Evolutionary conservation across 2,888 invertebrate genomes (phyloP), one percentile per base, ranked within the genome.

Genomic region (Calliphora vomitoria): DNA sequence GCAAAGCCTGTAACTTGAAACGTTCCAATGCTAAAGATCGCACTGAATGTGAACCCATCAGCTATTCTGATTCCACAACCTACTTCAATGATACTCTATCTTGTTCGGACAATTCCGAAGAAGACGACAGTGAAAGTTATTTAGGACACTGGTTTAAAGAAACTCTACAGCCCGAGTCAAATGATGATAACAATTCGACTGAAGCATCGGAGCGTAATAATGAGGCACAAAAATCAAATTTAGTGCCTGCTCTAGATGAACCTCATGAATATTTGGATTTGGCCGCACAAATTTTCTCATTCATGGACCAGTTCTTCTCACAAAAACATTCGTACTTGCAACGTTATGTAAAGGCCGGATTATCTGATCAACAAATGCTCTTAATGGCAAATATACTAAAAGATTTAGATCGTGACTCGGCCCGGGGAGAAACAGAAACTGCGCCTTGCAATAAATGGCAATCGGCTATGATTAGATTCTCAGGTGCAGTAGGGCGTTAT

Each of bases 31-130:
- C 97, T 90, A 97, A 97, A 94, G 95, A 95, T 91, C 95, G 94
- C 82, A 97, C 97, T 85, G 96, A 97, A 58, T 98, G 97, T 64
- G 98, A 98, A 92, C 97, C 97, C 69, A 95, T 96, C 86, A 97
- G 96, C 92, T 96, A 96, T 89, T 98, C 98, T 5, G 98, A 98
- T 94, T 98, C 98, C 11, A 98, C 98, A 69, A 98, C 98, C n/a
- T 98, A 98, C 94, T 98, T 98, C 94, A 98, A 98, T 94, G 98
- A 98, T 94, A 97, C 98, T 94, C 95, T 97, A 82, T 97, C 98
- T 91, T 98, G 97, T 93, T 98, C 98, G 0, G 97, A 97, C 92
- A 98, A 98, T 92, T 98, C 97, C 74, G 97, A 97, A 84, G 98
- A 98, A 94, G 98, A 97, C 96, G 93, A 94, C 80, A 94, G 94